Base-by-base conservation (phyloP, 2,888 invertebrate species). In the Petrolisthes cinctipes region DNA sequence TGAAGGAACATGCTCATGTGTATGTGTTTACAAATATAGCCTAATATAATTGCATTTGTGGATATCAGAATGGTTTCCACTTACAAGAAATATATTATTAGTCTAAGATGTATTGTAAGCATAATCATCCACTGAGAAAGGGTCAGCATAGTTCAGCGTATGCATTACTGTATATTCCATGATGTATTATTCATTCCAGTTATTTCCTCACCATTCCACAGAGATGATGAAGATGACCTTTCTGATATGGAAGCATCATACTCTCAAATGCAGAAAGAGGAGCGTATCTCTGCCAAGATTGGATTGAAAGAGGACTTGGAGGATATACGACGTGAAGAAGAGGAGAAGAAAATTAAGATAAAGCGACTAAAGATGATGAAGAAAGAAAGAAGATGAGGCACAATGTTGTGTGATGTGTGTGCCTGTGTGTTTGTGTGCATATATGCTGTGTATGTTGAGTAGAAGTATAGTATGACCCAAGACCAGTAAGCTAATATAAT, bases 301-400 rank as follows among this genome's bases (percentile, higher is more conserved):
- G 97, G 97, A 96, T 93, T 93, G 93, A 1, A 96, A 95, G 98
- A 98, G 94, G 98, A 98, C 93, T 94, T 98, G 91, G 98, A 98
- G 93, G 86, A 86, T 91, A 97, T 97, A 94, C 94, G 95, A 91
- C 94, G 95, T 93, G 98, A 98, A 93, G 96, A 97, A 76, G 95
- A 96, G 93, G 95, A 97, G 92, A 96, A 96, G 92, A 91, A 91
- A 84, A 90, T 91, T 85, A 95, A 95, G 91, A 94, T 93, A 92
- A 95, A 95, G 92, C 93, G 93, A 53, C 91, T 93, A 56, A 91
- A 93, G 90, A 93, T 94, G 91, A 95, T 95, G 92, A 95, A 95
- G 57, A 82, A 85, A 14, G 37, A 53, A 6, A 76, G 66, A 51
- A 88, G 88, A 88, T 88, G 85, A 88, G 81, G 37, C 54, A 71